Evolutionary conservation across 2,113 vertebrate species (phyloP).

Genomic region (Aplodontia rufa): DNA sequence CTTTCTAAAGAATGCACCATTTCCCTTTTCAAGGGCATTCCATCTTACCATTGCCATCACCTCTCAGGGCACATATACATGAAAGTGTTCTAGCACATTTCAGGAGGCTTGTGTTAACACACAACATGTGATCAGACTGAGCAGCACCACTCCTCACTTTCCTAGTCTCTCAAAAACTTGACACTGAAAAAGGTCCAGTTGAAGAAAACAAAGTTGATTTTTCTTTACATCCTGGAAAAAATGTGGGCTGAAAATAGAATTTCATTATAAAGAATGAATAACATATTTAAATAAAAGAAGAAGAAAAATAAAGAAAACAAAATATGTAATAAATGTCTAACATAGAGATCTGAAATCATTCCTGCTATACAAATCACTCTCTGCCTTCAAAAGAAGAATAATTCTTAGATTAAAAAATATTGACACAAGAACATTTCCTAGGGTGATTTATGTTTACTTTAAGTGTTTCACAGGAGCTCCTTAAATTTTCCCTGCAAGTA

Average conservation of each 20-base stretch:
- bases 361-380: neutral
- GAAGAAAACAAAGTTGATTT: neutral
- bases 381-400: neutral
- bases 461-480: neutral
- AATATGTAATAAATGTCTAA: neutral
- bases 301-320: constrained; percentile 42
- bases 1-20: neutral
- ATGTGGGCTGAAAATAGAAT: neutral
- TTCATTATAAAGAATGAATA: neutral
- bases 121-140: neutral
- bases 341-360: neutral
- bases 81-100: neutral
- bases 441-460: neutral
- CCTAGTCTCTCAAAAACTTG: neutral
- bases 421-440: neutral
- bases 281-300: neutral
- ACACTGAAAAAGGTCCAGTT: neutral
- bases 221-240: neutral
- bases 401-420: neutral
- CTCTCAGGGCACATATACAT: neutral
- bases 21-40: too few species aligned
- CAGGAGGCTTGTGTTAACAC: neutral
- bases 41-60: neutral
- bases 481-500: neutral
- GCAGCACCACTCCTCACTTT: neutral